Percentiles rank a stretch among this genome's conserved stretches.
These are phyloP conservation scores for Aphis craccivora DNA, from an alignment of 1,140 invertebrate species.

Conservation along the genomic window DNA sequence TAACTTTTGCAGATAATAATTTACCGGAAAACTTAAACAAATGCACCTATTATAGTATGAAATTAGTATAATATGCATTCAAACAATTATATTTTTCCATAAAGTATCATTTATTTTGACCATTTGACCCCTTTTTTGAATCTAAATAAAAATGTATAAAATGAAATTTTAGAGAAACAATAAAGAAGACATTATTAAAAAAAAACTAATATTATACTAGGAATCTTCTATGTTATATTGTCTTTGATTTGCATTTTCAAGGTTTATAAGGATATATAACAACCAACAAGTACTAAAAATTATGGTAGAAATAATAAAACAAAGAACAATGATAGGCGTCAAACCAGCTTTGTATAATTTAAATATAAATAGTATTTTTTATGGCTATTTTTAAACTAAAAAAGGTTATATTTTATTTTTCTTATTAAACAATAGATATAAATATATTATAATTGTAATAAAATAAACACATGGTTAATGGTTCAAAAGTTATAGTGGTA, in stretches of 20 bases:
- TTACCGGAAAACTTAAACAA: background rate
- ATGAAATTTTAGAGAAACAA: background rate
- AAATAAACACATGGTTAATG: constrained; percentile 33
- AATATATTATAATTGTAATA: constrained; percentile 36
- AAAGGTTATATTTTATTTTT: background rate
- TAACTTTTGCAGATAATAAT: background rate
- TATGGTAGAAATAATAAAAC: constrained; percentile 37
- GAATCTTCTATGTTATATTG: background rate
- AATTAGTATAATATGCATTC: background rate
- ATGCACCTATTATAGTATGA: background rate
- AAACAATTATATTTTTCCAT: background rate
- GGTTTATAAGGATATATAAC: background rate
- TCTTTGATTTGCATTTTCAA: constrained; percentile 18
- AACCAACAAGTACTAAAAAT: background rate
- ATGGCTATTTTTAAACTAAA: constrained; percentile 12
- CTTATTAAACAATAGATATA: constrained; percentile 46
- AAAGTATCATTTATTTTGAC: background rate
- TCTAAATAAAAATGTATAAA: background rate
- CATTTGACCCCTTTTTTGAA: background rate
- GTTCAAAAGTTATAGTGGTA: constrained; percentile 25
- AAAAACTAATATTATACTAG: background rate
- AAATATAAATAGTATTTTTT: constrained; percentile 12
- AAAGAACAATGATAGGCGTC: constrained; percentile 43
- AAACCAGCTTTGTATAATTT: constrained; percentile 42
- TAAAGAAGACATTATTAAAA: background rate